Evolutionary conservation across 2,888 invertebrate genomes (phyloP).

Genomic region (Yponomeuta sedellus): DNA sequence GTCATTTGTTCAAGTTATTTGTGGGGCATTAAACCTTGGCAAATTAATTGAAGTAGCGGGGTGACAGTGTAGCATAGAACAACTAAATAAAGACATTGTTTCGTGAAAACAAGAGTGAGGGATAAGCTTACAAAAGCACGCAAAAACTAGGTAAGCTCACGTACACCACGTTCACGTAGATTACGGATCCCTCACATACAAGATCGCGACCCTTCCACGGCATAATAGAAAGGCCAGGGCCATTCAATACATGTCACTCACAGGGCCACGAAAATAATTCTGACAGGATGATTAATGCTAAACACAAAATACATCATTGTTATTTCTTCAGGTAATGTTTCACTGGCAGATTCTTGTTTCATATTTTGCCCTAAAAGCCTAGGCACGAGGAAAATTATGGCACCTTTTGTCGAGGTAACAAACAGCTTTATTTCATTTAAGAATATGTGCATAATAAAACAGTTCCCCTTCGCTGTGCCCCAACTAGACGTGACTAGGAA

Average conservation of each 20-base stretch:
- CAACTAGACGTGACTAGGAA: constrained; percentile 32
- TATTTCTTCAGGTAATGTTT: constrained; percentile 2
- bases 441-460: neutral
- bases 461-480: constrained; percentile 25
- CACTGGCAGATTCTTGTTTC: neutral
- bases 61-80: constrained; percentile 5
- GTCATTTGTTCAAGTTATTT: too few species aligned
- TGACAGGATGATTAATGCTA: constrained; percentile 8
- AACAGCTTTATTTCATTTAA: neutral
- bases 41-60: constrained; percentile 2
- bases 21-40: neutral
- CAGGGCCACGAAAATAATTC: constrained; percentile 10
- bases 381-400: constrained; percentile 8
- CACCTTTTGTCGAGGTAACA: neutral
- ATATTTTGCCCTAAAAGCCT: neutral
- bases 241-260: constrained; percentile 18
- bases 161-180: constrained; percentile 6
- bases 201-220: constrained; percentile 19
- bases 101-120: neutral
- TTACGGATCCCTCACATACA: constrained; percentile 6
- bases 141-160: constrained; percentile 5
- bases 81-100: neutral
- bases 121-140: neutral
- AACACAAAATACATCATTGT: neutral
- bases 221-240: constrained; percentile 21